Percentiles rank a stretch among this genome's conserved stretches.
These are phyloP conservation scores for Polyergus mexicanus DNA, from an alignment of 1,140 invertebrate species.

Conservation along the genomic window DNA sequence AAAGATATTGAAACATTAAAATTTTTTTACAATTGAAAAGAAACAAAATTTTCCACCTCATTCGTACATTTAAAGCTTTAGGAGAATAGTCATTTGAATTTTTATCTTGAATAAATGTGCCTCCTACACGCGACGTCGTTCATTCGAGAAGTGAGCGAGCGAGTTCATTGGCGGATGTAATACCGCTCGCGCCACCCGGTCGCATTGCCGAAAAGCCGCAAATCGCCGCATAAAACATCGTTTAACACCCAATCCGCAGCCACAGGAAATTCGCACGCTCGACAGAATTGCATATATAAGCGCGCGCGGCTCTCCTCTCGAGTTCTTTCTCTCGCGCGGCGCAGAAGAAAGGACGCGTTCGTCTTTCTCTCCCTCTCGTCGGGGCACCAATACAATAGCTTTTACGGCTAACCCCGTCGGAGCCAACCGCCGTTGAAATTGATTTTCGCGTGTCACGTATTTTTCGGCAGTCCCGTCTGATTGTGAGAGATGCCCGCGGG, in stretches of 20 bases:
- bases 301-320: conserved; percentile 19
- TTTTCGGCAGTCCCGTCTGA: conserved; percentile 73
- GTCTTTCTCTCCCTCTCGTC: conserved; percentile 29
- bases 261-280: conserved; percentile 63
- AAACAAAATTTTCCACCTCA: background rate
- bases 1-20: background rate
- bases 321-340: conserved; percentile 38
- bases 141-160: conserved; percentile 36
- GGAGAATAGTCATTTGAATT: background rate
- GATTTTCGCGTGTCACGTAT: conserved; percentile 82
- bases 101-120: background rate
- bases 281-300: conserved; percentile 54
- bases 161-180: conserved; percentile 17
- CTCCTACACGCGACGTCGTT: conserved; percentile 26
- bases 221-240: conserved; percentile 68
- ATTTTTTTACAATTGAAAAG: background rate
- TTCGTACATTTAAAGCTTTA: background rate
- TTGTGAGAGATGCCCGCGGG: conserved; percentile 69
- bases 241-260: conserved; percentile 60
- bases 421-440: conserved; percentile 78
- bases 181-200: conserved; percentile 37
- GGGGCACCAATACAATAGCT: conserved; percentile 63
- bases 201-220: conserved; percentile 61
- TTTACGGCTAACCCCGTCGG: conserved; percentile 63
- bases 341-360: conserved; percentile 33